A percentile compares a stretch with the other conserved stretches of the same genome.
phyloP scores from a whole-genome alignment of 1,140 invertebrate species.

The Elysia chlorotica region DNA sequence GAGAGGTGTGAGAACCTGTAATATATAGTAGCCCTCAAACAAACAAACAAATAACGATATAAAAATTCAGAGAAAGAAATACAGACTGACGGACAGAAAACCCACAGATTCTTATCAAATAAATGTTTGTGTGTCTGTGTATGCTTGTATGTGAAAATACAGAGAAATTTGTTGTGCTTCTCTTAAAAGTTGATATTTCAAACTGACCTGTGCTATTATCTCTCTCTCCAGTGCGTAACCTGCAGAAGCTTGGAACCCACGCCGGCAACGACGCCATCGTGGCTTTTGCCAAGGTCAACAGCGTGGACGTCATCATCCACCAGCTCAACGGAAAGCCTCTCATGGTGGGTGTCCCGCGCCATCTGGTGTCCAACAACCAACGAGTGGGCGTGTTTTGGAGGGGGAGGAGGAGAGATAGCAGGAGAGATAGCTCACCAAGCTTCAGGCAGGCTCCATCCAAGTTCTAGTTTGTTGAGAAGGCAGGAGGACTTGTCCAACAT shows the following conservation, averaged over 20 bases:
- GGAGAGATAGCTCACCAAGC: too few relatives aligned
- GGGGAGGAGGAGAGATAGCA: too few relatives aligned
- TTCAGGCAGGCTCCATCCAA: too few relatives aligned
- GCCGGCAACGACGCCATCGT: slow-evolving; percentile 68
- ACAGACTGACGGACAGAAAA: background rate
- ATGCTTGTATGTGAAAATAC: too few relatives aligned
- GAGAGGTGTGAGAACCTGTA: background rate
- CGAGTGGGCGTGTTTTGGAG: too few relatives aligned
- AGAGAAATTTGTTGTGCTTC: too few relatives aligned
- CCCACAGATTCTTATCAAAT: background rate
- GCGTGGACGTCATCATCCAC: slow-evolving; percentile 66
- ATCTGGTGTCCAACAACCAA: too few relatives aligned
- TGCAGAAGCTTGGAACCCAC: slow-evolving; percentile 65
- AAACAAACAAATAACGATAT: background rate
- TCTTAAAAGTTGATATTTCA: too few relatives aligned
- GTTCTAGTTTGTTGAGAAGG: too few relatives aligned
- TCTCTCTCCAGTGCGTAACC: slow-evolving; percentile 58
- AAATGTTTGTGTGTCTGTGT: too few relatives aligned
- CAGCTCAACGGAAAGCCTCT: slow-evolving; percentile 65
- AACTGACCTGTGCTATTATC: slow-evolving; percentile 5
- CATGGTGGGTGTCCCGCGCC: slow-evolving; percentile 48
- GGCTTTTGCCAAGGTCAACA: slow-evolving; percentile 65
- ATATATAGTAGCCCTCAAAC: background rate
- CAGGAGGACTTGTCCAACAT: too few relatives aligned
- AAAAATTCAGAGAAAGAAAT: background rate